Conservation (phyloP, 2,113 vertebrate genomes). For the Macroglossus sobrinus region DNA sequence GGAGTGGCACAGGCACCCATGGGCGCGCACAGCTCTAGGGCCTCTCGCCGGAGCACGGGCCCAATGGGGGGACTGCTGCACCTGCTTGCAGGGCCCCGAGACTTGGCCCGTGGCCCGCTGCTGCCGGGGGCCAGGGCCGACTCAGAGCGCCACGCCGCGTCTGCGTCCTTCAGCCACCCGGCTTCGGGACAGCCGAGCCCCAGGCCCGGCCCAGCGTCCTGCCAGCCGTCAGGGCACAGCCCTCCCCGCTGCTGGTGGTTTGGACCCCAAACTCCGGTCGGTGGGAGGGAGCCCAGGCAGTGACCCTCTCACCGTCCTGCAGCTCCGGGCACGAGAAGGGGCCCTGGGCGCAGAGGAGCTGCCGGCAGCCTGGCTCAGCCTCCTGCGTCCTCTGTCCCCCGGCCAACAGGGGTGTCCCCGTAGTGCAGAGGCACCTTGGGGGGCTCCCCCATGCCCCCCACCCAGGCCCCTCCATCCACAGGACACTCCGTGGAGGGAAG, state of each 20-base stretch:
- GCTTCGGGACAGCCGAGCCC: neutral
- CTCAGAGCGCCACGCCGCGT: neutral
- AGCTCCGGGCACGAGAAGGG: neutral
- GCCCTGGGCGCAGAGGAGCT: no score
- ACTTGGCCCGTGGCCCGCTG: neutral
- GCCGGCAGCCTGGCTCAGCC: neutral
- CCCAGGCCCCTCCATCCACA: neutral
- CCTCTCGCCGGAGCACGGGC: neutral
- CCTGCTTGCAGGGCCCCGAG: rapidly evolving
- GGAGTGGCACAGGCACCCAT: neutral
- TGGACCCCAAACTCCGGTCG: no score
- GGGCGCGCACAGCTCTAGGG: rapidly evolving
- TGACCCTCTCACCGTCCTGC: neutral
- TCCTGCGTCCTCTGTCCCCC: neutral
- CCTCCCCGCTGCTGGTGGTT: neutral
- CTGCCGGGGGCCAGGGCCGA: neutral
- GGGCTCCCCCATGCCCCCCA: neutral
- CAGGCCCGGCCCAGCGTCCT: neutral
- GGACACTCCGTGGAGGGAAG: neutral
- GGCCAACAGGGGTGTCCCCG: no score
- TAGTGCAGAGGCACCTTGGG: neutral
- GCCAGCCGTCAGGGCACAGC: no score
- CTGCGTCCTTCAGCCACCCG: neutral
- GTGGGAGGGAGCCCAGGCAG: no score
- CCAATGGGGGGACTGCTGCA: neutral